A percentile compares a stretch with the other conserved stretches of the same genome.
phyloP scores from a whole-genome alignment of 2,113 vertebrate species.

The Pelobates fuscus region DNA sequence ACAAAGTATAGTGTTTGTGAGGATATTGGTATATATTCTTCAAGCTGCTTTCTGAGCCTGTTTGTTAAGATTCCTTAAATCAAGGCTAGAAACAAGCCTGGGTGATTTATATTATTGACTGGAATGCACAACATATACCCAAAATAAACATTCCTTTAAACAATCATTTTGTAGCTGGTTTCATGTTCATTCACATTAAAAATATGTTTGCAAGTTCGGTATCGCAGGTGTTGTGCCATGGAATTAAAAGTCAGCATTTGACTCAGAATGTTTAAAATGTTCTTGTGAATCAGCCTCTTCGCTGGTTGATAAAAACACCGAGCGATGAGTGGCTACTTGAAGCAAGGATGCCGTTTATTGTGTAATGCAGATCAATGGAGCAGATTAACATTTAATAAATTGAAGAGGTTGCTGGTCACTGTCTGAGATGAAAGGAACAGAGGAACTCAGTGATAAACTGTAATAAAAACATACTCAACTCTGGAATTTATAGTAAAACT shows the following conservation, averaged over 20 bases:
- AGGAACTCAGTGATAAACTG: background rate
- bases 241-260: rapidly evolving
- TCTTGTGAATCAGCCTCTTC: background rate
- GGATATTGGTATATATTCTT: slow-evolving; percentile 65
- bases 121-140: slow-evolving; percentile 60
- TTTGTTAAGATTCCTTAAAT: slow-evolving; percentile 64
- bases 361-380: background rate
- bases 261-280: background rate
- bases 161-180: slow-evolving; percentile 49
- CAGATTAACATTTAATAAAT: slow-evolving; percentile 2
- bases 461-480: background rate
- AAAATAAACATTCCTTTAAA: slow-evolving; percentile 53
- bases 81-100: slow-evolving; percentile 59
- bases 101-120: slow-evolving; percentile 58
- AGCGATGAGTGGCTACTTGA: too few species aligned
- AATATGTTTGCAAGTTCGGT: slow-evolving; percentile 11
- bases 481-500: slow-evolving; percentile 13
- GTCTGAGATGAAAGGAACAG: slow-evolving; percentile 10
- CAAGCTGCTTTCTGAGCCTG: slow-evolving; percentile 53
- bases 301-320: background rate
- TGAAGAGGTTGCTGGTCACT: background rate
- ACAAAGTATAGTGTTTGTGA: slow-evolving; percentile 59
- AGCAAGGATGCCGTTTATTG: background rate
- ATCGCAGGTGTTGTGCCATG: slow-evolving; percentile 54
- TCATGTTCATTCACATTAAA: slow-evolving; percentile 29